Evolutionary conservation across 92 coral and sea anemone genomes (phyloP).

Genomic region (Epizoanthus ramosus): DNA sequence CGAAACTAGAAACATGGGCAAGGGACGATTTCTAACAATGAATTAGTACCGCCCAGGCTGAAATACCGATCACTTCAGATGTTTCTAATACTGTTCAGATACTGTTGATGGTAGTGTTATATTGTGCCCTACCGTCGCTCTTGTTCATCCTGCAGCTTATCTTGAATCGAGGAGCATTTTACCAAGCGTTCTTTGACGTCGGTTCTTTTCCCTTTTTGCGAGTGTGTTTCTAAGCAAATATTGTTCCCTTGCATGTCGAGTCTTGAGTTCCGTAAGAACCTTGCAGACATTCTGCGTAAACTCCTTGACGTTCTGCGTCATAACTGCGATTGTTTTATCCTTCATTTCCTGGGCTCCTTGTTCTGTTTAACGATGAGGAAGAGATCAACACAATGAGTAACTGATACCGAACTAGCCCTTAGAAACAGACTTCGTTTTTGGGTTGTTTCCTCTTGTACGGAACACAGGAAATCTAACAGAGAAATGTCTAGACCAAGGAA

Average conservation of each 20-base stretch:
- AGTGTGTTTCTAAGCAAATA: neutral
- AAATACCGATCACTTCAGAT: too few species aligned
- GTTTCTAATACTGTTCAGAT: too few species aligned
- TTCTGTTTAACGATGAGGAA: neutral
- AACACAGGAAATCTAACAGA: too few species aligned
- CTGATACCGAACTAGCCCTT: neutral
- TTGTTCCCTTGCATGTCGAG: slow-evolving; percentile 17
- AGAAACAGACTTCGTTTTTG: neutral
- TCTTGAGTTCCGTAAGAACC: slow-evolving; percentile 3
- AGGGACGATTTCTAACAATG: too few species aligned
- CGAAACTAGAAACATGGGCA: too few species aligned
- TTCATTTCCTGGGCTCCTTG: neutral
- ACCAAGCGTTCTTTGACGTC: neutral
- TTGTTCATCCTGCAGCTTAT: neutral
- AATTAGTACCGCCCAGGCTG: too few species aligned
- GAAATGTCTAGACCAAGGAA: too few species aligned
- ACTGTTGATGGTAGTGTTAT: too few species aligned
- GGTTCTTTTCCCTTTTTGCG: slow-evolving; percentile 1
- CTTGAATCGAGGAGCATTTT: neutral
- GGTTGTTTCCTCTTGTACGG: too few species aligned
- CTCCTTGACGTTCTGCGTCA: slow-evolving; percentile 9
- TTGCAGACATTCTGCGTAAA: slow-evolving; percentile 12
- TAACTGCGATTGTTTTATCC: slow-evolving; percentile 1
- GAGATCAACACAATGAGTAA: neutral
- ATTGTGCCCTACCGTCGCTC: too few species aligned